Evolutionary conservation across 2,797 vertebrate species (phyloP).

Genomic region (Rhinella marina): DNA sequence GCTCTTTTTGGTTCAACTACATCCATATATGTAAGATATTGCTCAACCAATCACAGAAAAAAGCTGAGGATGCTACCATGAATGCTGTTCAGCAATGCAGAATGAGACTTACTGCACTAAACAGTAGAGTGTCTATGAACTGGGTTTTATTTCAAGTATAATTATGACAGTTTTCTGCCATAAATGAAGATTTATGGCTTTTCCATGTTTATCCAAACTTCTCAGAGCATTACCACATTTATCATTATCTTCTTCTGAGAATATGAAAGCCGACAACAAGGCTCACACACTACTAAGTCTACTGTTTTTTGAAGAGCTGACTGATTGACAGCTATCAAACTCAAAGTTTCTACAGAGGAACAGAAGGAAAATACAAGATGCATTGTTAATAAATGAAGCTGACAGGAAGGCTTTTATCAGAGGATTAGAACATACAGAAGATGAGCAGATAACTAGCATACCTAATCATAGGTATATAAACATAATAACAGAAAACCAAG

Average conservation of each 20-base stretch:
- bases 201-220: neutral
- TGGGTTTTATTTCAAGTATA: too few relatives aligned
- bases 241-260: neutral
- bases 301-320: neutral
- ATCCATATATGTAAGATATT: neutral
- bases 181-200: neutral
- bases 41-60: neutral
- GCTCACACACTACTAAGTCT: too few relatives aligned
- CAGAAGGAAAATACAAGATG: constrained; percentile 11
- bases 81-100: neutral
- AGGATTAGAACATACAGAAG: neutral
- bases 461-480: constrained; percentile 5
- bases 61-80: too few relatives aligned
- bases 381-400: constrained; percentile 7
- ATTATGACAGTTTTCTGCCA: too few relatives aligned
- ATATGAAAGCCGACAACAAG: neutral
- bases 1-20: neutral
- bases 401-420: neutral
- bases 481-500: neutral
- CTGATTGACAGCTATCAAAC: constrained; percentile 19
- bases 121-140: neutral
- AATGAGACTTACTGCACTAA: neutral
- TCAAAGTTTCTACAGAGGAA: neutral
- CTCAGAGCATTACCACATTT: neutral
- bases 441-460: constrained; percentile 9